Evolutionary conservation across 2,113 vertebrate genomes (phyloP), one percentile per base, ranked within the genome.

Genomic region (Odontesthes bonariensis): DNA sequence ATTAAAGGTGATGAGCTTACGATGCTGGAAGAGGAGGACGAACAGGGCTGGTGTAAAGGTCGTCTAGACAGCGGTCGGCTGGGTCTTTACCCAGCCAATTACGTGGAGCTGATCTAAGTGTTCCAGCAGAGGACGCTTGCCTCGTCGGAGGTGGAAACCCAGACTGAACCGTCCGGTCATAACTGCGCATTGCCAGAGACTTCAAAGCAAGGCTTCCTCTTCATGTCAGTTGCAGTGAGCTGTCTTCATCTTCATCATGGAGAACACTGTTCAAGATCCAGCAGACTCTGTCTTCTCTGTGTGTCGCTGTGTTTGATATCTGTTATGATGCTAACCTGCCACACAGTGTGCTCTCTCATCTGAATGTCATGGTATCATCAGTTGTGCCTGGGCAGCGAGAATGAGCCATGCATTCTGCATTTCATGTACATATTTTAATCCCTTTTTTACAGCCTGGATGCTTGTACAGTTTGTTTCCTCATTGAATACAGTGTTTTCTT

Each of bases 21-120:
- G 56, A 99, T 98, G 87, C 95, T 99, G 6, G 98, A 97, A 61
- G 97, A 98, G 20, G 97, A 99, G 85, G 98, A 99, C 0, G 97
- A 97, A 38, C 98, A 99, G 92, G 98, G 98, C 42, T 99, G 98
- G 98, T 99, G 97, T 91, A 97, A 97, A 93, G 98, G 98, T 86
- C 96, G 96, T 52, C 95, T 99, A 84, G 96, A 96, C 93, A 96
- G 81, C 78, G 98, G 98, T 79, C 94, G 96, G 89, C 91, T 97
- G 60, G 98, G 98, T 87, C 95, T 99, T 73, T 99, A 97, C 85
- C 98, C 98, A 0, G 97, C 97, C 90, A 99, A 99, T 93, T 99
- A 99, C 0, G 97, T 98, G 80, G 96, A 98, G 92, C 88, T 93
- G 56, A 94, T 99, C 89, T 99, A 96, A 82, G 82, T 64, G 70